Base-by-base conservation (phyloP, 2,888 invertebrate species). In the Deroplatys truncata region DNA sequence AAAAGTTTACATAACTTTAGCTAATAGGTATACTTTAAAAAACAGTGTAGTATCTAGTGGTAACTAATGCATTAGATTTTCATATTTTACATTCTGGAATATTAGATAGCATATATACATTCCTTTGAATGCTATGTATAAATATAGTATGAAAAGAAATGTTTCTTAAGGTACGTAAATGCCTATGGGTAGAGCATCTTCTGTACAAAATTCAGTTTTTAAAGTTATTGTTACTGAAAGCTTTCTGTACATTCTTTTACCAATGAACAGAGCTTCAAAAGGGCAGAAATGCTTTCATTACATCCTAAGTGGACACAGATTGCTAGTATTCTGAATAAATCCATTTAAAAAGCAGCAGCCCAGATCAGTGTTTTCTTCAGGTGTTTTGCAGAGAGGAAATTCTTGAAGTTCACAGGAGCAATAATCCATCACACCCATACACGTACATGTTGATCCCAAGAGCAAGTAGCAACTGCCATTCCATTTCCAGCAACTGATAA, bases 381-480 rank as follows among this genome's bases (percentile, higher is more conserved):
- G 20, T 72, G 56, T 2, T 72, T 72, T 72, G 56, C 56, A 72
- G 56, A 72, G 56, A 72, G 20, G 7, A 72, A 72, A 20, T 72
- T 72, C 56, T 72, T 72, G 56, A 72, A 25, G 20, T 72, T 72
- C 56, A 72, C 20, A 72, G 56, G 25, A 72, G 20, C 56, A 29
- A 7, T 90, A 29, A 84, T 16, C 28, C 29, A 91, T 95, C 95
- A 98, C 91, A 97, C 97, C 98, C 98, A 98, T 91, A 98, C 96
- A 92, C 97, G 95, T 90, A 98, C 97, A 92, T 96, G 94, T 92
- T 97, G 96, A 94, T 98, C 98, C 98, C 98, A 98, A 91, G 98
- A 98, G 93, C 97, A 97, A 91, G 97, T 97, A n/a, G 97, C 96
- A 91, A 98, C 92, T 9, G 98, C 98, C 94, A 98, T 96, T 72